phyloP scores from a whole-genome alignment of 2,888 invertebrate genomes.

The Andrena marginata region DNA sequence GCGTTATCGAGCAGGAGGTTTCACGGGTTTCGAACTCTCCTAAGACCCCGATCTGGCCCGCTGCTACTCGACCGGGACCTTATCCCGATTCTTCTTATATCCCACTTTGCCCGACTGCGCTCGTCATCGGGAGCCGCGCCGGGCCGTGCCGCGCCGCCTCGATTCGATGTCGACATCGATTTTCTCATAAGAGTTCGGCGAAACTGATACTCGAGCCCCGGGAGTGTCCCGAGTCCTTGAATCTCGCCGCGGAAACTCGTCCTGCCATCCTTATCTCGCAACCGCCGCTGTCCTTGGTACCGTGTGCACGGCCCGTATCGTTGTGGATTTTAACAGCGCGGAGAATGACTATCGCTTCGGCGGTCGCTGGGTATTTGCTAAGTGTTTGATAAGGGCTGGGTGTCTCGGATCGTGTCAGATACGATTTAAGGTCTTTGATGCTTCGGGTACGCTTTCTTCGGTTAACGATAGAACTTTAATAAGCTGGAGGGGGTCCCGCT shows the following conservation, averaged over 20 bases:
- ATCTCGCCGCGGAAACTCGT: constrained; percentile 39
- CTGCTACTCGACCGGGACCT: constrained; percentile 48
- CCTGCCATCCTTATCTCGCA: constrained; percentile 42
- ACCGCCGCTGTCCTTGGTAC: constrained; percentile 36
- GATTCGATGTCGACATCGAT: constrained; percentile 64
- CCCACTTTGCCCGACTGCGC: constrained; percentile 61
- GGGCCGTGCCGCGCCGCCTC: constrained; percentile 16
- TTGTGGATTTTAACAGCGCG: neutral
- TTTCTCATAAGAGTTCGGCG: constrained; percentile 53
- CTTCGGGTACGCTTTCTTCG: neutral
- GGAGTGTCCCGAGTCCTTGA: constrained; percentile 44
- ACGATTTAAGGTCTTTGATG: too few relatives aligned
- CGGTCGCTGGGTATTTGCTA: neutral
- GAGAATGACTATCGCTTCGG: neutral
- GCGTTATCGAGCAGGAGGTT: constrained; percentile 71
- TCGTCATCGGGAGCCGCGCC: constrained; percentile 50
- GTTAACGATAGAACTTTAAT: neutral
- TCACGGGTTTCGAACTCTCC: constrained; percentile 65
- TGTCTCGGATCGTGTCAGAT: too few relatives aligned
- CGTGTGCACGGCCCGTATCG: neutral
- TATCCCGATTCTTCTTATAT: constrained; percentile 68
- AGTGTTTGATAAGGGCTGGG: neutral
- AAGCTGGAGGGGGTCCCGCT: neutral
- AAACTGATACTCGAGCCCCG: constrained; percentile 43
- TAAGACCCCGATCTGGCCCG: constrained; percentile 51